A percentile compares a stretch with the other conserved stretches of the same genome.
Evolutionary conservation across 30 jellyfish, hydroid and myxozoan genomes (phyloP).

Genomic region (Sanderia malayensis): DNA sequence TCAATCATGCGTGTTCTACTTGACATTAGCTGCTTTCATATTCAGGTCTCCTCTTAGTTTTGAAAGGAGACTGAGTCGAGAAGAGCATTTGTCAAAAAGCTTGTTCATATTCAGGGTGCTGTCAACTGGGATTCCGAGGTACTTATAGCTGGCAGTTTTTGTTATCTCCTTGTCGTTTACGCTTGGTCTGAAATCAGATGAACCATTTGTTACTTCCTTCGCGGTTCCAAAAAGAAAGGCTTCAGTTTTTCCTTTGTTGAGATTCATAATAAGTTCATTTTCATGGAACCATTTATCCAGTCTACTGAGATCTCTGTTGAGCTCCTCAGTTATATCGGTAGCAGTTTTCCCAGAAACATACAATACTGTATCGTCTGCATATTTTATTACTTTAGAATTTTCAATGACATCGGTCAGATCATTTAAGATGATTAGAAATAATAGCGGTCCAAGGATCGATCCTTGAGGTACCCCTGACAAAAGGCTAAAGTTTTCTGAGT

Average conservation of each 20-base stretch:
- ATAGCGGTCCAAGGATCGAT: slow-evolving; percentile 60
- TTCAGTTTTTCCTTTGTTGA: slow-evolving; percentile 57
- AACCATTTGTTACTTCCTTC: slow-evolving; percentile 38
- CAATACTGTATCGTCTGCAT: slow-evolving; percentile 44
- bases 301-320: slow-evolving; percentile 53
- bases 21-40: slow-evolving; percentile 23
- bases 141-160: slow-evolving; percentile 4
- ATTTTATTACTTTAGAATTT: slow-evolving; percentile 35
- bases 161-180: slow-evolving; percentile 11
- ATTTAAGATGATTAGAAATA: slow-evolving; percentile 44
- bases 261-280: slow-evolving; percentile 46
- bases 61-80: slow-evolving; percentile 38
- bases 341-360: slow-evolving; percentile 51
- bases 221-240: slow-evolving; percentile 58
- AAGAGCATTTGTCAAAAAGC: slow-evolving; percentile 11
- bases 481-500: slow-evolving; percentile 42
- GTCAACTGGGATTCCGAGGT: slow-evolving; percentile 7
- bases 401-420: slow-evolving; percentile 27
- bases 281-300: slow-evolving; percentile 43
- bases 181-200: slow-evolving; percentile 14
- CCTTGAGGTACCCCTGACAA: slow-evolving; percentile 54
- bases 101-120: background rate
- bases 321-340: slow-evolving; percentile 34
- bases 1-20: no score
- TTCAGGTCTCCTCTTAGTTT: slow-evolving; percentile 33